These are phyloP conservation scores for Theristicus caerulescens DNA, from an alignment of 2,113 vertebrate species.

Conservation along the genomic window DNA sequence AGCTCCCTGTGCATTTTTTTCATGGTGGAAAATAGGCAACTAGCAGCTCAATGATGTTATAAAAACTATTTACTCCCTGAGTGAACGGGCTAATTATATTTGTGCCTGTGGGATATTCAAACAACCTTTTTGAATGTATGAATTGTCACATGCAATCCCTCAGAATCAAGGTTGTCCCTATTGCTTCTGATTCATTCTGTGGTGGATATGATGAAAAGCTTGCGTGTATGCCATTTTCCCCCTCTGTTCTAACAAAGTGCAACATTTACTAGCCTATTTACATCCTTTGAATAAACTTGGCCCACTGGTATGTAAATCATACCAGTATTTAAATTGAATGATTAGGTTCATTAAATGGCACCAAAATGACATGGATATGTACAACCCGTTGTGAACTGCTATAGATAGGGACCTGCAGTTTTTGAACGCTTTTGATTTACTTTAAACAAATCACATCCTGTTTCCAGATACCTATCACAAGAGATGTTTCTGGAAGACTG, in stretches of 20 bases:
- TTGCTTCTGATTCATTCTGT: background rate
- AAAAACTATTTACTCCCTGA: background rate
- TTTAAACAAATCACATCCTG: background rate
- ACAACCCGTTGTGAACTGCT: background rate
- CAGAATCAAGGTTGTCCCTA: background rate
- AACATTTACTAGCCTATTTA: background rate
- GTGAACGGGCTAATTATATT: accelerated
- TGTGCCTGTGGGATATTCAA: background rate
- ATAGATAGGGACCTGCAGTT: background rate
- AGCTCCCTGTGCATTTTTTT: background rate
- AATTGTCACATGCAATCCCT: background rate
- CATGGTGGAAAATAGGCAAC: background rate
- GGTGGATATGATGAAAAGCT: background rate
- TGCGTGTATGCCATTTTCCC: background rate
- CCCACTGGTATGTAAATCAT: background rate
- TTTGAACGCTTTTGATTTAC: background rate
- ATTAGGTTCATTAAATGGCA: background rate
- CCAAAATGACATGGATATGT: background rate
- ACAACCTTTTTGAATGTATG: background rate
- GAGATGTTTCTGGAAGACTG: background rate
- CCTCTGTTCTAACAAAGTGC: background rate
- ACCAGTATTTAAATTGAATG: background rate
- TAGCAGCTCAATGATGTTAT: background rate
- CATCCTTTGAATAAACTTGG: background rate
- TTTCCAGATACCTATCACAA: background rate